Percentiles rank a stretch among this genome's conserved stretches.
phyloP scores from a whole-genome alignment of 30 jellyfish, hydroid and myxozoan species.

The Cassiopea andromeda region DNA sequence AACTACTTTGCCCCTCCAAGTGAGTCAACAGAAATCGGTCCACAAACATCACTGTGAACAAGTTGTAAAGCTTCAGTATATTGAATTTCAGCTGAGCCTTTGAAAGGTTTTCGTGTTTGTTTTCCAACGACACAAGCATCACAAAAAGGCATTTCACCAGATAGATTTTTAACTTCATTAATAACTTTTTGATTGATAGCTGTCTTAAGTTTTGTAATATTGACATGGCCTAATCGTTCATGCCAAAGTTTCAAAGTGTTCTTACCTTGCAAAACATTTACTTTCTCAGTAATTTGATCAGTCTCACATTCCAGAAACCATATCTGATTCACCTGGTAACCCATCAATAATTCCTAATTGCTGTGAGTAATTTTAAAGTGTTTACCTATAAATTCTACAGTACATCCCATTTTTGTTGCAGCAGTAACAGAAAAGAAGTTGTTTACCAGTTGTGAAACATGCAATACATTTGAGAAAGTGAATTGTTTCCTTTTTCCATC shows the following conservation, averaged over 20 bases:
- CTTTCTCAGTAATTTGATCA: constrained; percentile 26
- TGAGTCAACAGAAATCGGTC: constrained; percentile 27
- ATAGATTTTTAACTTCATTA: neutral
- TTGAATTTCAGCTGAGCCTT: neutral
- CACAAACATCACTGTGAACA: constrained; percentile 59
- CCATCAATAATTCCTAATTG: constrained; percentile 25
- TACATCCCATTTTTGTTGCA: constrained; percentile 34
- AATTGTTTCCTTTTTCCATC: constrained; percentile 10
- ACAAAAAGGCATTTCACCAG: constrained; percentile 4
- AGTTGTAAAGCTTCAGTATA: constrained; percentile 4
- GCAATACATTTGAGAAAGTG: constrained; percentile 29
- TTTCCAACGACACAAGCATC: constrained; percentile 41
- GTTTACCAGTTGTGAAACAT: constrained; percentile 31
- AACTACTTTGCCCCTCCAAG: constrained; percentile 57
- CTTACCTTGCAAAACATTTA: constrained; percentile 16
- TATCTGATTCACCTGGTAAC: constrained; percentile 32
- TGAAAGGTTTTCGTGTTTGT: constrained; percentile 24
- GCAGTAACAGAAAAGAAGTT: constrained; percentile 49
- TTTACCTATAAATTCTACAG: constrained; percentile 15
- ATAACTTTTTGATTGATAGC: neutral
- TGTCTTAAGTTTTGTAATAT: neutral
- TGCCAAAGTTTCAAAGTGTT: constrained; percentile 46
- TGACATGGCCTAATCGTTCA: constrained; percentile 45
- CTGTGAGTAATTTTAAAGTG: neutral
- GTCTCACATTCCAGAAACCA: constrained; percentile 31